Evolutionary conservation across 2,113 vertebrate species (phyloP).

Genomic region (Alligator sinensis): DNA sequence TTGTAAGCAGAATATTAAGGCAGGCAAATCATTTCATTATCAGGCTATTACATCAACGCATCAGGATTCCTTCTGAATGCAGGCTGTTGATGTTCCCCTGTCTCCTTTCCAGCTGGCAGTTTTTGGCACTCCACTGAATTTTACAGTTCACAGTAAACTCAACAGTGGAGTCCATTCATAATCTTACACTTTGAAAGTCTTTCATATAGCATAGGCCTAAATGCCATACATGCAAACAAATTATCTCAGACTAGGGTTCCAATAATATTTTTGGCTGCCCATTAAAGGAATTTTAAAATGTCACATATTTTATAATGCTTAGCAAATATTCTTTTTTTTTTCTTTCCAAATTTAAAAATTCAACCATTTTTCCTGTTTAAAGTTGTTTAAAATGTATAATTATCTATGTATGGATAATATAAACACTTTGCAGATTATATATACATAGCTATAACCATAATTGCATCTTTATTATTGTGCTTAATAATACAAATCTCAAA

Average conservation of each 20-base stretch:
- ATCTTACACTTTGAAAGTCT: constrained; percentile 70
- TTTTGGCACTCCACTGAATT: constrained; percentile 62
- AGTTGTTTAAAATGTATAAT: not conserved
- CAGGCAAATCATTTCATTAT: constrained; percentile 78
- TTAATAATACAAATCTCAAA: not conserved
- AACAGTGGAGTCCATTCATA: constrained; percentile 77
- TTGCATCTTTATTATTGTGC: not conserved
- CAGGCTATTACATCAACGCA: constrained; percentile 77
- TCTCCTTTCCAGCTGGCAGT: constrained; percentile 69
- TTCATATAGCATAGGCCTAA: constrained; percentile 62
- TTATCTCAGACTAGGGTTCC: constrained; percentile 47
- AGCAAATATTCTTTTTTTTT: not conserved
- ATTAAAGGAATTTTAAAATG: constrained; percentile 51
- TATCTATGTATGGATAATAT: fast-evolving
- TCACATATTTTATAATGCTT: not conserved
- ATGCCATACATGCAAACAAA: constrained; percentile 69
- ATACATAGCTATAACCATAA: fast-evolving
- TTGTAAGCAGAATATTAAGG: constrained; percentile 73
- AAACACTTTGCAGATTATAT: not conserved
- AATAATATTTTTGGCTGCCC: constrained; percentile 70
- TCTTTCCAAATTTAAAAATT: not conserved
- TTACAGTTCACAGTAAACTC: constrained; percentile 63
- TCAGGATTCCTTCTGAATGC: constrained; percentile 79
- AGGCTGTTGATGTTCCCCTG: constrained; percentile 72
- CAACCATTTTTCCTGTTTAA: not conserved